Evolutionary conservation across 2,113 vertebrate genomes (phyloP).

Genomic region (Scomber japonicus): DNA sequence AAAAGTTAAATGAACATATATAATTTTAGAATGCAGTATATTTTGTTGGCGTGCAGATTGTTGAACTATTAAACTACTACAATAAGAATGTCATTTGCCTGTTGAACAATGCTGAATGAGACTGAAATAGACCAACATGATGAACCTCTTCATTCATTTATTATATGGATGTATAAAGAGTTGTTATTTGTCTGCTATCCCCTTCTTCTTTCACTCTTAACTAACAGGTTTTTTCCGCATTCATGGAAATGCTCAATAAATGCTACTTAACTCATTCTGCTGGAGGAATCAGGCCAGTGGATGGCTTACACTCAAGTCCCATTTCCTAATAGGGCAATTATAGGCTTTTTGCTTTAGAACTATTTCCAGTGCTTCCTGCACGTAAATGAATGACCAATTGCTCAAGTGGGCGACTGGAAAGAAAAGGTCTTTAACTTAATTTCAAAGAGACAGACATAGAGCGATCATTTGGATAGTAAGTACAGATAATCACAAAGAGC

Average conservation of each 20-base stretch:
- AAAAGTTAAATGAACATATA: not conserved
- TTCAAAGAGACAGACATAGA: conserved; percentile 26
- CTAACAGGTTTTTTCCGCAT: conserved; percentile 21
- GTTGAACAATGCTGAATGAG: conserved; percentile 5
- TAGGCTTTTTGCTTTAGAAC: conserved; percentile 58
- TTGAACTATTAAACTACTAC: not conserved
- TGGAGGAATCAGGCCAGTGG: conserved; percentile 40
- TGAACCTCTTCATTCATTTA: conserved; percentile 18
- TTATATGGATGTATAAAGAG: conserved; percentile 13
- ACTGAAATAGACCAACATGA: not conserved
- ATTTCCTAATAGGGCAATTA: conserved; percentile 72
- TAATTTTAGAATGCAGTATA: too few species aligned
- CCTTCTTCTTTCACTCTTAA: not conserved
- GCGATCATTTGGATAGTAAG: conserved; percentile 21
- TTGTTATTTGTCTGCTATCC: conserved; percentile 1
- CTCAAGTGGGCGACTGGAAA: conserved; percentile 35
- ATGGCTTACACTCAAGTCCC: conserved; percentile 47
- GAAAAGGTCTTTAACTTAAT: conserved; percentile 43
- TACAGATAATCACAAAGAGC: conserved; percentile 33
- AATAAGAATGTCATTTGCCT: conserved; percentile 26
- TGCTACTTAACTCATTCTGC: conserved; percentile 52
- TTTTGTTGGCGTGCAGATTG: conserved; percentile 17
- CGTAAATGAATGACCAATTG: conserved; percentile 50
- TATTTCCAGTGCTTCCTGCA: conserved; percentile 49
- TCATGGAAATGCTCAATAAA: conserved; percentile 39